A percentile compares a stretch with the other conserved stretches of the same genome.
These are phyloP conservation scores for Antitype chi DNA, from an alignment of 2,888 invertebrate species.

Conservation along the genomic window DNA sequence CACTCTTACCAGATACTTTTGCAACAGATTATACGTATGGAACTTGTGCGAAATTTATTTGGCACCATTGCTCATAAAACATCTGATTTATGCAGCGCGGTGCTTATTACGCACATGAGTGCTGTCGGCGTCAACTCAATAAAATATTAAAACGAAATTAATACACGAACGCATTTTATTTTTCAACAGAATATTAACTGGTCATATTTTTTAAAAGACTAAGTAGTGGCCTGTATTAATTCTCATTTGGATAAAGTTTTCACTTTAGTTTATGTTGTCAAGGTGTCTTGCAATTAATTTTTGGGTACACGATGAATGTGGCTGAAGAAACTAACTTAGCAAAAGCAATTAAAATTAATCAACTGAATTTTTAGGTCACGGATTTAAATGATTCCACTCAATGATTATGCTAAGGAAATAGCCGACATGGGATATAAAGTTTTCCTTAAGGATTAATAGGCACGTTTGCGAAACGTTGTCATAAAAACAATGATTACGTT, in stretches of 20 bases:
- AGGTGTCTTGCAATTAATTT: slow-evolving; percentile 19
- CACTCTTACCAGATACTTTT: background rate
- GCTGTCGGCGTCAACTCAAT: slow-evolving; percentile 81
- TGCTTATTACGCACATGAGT: slow-evolving; percentile 80
- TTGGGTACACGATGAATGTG: background rate
- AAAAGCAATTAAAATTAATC: slow-evolving; percentile 30
- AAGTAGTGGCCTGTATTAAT: slow-evolving; percentile 64
- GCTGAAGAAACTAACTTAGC: background rate
- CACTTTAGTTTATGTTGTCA: slow-evolving; percentile 38
- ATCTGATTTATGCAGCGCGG: slow-evolving; percentile 81
- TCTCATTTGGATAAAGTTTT: slow-evolving; percentile 53
- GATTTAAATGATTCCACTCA: background rate
- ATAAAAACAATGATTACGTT: background rate
- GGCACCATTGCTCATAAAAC: slow-evolving; percentile 82
- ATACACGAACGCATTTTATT: slow-evolving; percentile 77
- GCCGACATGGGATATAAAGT: too few species aligned
- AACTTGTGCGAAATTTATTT: slow-evolving; percentile 80
- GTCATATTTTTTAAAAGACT: slow-evolving; percentile 71
- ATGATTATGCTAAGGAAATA: background rate
- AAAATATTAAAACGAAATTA: slow-evolving; percentile 85
- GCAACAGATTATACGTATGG: slow-evolving; percentile 42
- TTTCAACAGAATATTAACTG: slow-evolving; percentile 75
- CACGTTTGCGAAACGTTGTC: background rate
- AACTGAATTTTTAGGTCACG: slow-evolving; percentile 15
- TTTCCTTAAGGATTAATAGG: background rate